These are phyloP conservation scores for Podotricha telesiphe DNA, from an alignment of 2,888 invertebrate genomes.

Conservation along the genomic window DNA sequence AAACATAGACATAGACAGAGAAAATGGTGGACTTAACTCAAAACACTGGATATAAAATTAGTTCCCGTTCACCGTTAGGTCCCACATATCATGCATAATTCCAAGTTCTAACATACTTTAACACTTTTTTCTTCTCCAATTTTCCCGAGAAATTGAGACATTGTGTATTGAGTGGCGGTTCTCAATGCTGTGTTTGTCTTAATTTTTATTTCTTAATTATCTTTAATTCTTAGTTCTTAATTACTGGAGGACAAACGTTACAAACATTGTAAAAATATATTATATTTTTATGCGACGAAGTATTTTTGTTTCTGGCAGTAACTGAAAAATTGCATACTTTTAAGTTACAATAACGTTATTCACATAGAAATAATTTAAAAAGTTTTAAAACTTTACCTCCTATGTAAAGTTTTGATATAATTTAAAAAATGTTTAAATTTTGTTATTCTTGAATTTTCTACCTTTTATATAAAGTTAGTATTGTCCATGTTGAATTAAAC, in stretches of 20 bases:
- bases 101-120: too few species aligned
- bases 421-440: conserved; percentile 11
- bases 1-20: too few species aligned
- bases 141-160: too few species aligned
- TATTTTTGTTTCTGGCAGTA: not conserved
- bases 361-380: not conserved
- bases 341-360: not conserved
- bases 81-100: too few species aligned
- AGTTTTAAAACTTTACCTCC: conserved; percentile 4
- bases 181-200: too few species aligned
- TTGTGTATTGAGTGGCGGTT: too few species aligned
- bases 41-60: too few species aligned
- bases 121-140: too few species aligned
- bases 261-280: not conserved
- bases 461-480: conserved; percentile 9
- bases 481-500: conserved; percentile 1
- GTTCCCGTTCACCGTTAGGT: too few species aligned
- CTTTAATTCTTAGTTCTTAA: too few species aligned
- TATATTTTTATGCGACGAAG: not conserved
- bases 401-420: conserved; percentile 8
- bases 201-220: too few species aligned
- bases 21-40: too few species aligned
- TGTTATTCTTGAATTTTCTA: not conserved
- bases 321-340: not conserved
- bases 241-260: not conserved